phyloP scores from a whole-genome alignment of 2,113 vertebrate genomes.

The Neopipo cinnamomea region DNA sequence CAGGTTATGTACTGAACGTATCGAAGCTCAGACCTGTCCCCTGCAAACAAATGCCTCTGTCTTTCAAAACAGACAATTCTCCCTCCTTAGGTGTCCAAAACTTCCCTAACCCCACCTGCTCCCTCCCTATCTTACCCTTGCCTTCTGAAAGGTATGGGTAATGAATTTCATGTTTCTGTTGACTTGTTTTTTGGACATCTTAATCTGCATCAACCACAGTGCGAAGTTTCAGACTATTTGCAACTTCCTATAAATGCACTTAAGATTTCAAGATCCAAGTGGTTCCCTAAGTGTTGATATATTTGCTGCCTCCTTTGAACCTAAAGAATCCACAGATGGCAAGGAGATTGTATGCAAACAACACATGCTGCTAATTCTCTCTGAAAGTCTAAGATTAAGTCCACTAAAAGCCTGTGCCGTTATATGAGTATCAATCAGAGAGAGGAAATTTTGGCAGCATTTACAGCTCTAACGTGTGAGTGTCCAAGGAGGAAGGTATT shows the following conservation, averaged over 20 bases:
- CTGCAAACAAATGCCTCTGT: not conserved
- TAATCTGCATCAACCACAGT: not conserved
- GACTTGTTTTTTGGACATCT: not conserved
- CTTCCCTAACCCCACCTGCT: not conserved
- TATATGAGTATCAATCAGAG: not conserved
- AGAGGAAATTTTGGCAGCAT: not conserved
- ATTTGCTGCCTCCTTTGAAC: conserved; percentile 3
- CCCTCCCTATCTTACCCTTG: not conserved
- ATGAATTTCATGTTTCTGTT: not conserved
- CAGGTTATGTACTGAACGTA: not conserved
- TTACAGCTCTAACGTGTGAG: not conserved
- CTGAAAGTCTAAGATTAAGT: not conserved
- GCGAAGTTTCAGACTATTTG: not conserved
- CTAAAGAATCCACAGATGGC: not conserved
- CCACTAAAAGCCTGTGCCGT: not conserved
- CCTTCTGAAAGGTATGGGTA: not conserved
- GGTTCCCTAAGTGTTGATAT: not conserved
- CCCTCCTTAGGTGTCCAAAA: not conserved
- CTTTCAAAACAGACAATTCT: not conserved
- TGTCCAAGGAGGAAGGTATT: not conserved
- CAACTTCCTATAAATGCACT: not conserved
- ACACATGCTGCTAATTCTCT: not conserved
- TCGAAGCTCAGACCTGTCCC: not conserved
- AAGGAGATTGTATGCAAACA: not conserved
- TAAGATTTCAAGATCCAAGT: not conserved